Evolutionary conservation across 2,797 vertebrate genomes (phyloP).

Genomic region (Heliangelus exortis): DNA sequence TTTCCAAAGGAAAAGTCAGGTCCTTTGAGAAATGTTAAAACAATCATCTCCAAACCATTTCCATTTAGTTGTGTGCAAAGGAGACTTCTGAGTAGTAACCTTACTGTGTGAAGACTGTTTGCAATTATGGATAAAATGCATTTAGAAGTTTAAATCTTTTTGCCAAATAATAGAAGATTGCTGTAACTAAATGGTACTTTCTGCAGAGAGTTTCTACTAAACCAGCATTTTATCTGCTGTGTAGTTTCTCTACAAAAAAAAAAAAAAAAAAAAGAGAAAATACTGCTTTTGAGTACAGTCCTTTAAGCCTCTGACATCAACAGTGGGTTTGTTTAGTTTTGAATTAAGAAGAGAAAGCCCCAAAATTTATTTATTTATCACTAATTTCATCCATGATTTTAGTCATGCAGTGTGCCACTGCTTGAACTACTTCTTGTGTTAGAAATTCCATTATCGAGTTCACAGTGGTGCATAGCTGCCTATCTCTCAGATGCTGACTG

Average conservation of each 20-base stretch:
- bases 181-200: background rate
- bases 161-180: background rate
- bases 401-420: background rate
- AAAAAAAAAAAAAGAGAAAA: background rate
- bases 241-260: background rate
- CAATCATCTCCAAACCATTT: background rate
- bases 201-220: background rate
- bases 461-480: background rate
- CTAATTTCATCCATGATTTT: background rate
- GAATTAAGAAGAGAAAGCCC: background rate
- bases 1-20: background rate
- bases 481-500: background rate
- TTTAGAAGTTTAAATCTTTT: background rate
- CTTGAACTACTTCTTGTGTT: background rate
- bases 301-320: background rate
- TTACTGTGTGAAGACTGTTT: background rate
- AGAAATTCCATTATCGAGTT: background rate
- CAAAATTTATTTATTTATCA: background rate
- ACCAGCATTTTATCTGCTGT: background rate
- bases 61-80: background rate
- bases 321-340: background rate
- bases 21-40: background rate
- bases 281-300: background rate
- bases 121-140: background rate
- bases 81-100: background rate